Conservation (phyloP, 30 jellyfish, hydroid and myxozoan genomes). For the Nemopilema nomurai region DNA sequence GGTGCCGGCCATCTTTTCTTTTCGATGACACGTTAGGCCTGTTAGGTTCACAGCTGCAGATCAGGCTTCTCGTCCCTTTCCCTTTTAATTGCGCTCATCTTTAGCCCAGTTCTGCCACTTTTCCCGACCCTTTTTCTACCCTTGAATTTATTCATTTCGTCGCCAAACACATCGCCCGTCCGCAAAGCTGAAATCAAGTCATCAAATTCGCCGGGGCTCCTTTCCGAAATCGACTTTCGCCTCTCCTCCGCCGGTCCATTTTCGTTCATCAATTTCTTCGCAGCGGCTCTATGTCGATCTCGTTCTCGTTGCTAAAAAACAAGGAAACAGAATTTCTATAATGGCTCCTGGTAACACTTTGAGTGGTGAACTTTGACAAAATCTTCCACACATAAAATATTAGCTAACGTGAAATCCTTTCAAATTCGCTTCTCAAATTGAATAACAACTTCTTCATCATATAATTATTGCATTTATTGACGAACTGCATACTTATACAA, state of each 20-base stretch:
- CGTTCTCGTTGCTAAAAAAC: conserved; percentile 79
- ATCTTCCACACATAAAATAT: too few species aligned
- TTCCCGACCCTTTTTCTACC: conserved; percentile 89
- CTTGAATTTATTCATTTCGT: conserved; percentile 84
- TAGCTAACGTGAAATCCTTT: too few species aligned
- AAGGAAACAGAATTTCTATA: neutral
- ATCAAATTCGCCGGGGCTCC: conserved; percentile 98
- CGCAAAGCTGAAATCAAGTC: conserved; percentile 92
- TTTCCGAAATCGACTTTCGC: conserved; percentile 87
- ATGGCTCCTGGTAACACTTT: neutral
- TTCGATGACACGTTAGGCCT: neutral
- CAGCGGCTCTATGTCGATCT: conserved; percentile 87
- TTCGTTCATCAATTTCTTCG: conserved; percentile 78
- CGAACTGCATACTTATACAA: neutral
- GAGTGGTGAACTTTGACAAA: neutral
- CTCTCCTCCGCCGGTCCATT: conserved; percentile 74
- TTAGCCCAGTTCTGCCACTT: conserved; percentile 59
- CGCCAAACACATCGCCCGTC: conserved; percentile 97
- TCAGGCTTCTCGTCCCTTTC: conserved; percentile 75
- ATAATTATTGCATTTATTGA: neutral
- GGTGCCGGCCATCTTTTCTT: too few species aligned
- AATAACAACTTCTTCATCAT: too few species aligned
- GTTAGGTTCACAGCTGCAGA: conserved; percentile 35
- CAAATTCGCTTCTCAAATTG: too few species aligned
- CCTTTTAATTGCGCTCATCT: conserved; percentile 59